Percentiles rank a stretch among this genome's conserved stretches.
Conservation (phyloP, 2,113 vertebrate genomes). For the Perccottus glenii region DNA sequence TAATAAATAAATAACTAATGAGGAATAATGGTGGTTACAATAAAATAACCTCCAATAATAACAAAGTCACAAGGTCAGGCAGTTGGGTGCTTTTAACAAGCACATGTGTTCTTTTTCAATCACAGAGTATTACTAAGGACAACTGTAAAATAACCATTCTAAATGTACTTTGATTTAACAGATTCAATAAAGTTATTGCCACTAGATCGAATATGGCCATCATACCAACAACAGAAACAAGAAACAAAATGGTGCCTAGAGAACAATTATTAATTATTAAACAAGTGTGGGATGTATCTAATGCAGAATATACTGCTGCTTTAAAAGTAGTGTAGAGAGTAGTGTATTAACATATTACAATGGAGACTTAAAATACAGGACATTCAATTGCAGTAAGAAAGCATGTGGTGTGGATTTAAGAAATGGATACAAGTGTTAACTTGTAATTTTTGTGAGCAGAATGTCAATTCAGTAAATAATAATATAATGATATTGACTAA, state of each 20-base stretch:
- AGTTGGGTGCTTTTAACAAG: no score
- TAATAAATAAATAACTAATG: no score
- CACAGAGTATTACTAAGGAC: no score
- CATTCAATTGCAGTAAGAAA: constrained; percentile 17
- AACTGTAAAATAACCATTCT: no score
- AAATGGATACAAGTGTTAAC: not conserved
- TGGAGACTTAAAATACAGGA: constrained; percentile 2
- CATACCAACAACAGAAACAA: constrained; percentile 17
- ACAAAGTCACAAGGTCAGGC: no score
- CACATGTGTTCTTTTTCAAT: no score
- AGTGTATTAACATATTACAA: not conserved
- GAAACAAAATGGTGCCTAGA: constrained; percentile 33
- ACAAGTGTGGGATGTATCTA: constrained; percentile 22
- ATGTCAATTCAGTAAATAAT: no score
- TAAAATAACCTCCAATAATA: no score
- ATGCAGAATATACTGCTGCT: not conserved
- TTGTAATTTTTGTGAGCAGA: not conserved
- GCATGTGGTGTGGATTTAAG: not conserved
- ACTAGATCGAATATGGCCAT: not conserved
- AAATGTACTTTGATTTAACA: no score
- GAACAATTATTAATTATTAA: constrained; percentile 51
- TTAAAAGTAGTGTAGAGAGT: not conserved
- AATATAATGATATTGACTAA: no score
- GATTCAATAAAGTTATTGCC: no score
- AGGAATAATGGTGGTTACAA: no score